A percentile compares a stretch with the other conserved stretches of the same genome.
These are phyloP conservation scores for Oscheius sp. DNA, from an alignment of 2,888 invertebrate genomes.

Conservation along the genomic window DNA sequence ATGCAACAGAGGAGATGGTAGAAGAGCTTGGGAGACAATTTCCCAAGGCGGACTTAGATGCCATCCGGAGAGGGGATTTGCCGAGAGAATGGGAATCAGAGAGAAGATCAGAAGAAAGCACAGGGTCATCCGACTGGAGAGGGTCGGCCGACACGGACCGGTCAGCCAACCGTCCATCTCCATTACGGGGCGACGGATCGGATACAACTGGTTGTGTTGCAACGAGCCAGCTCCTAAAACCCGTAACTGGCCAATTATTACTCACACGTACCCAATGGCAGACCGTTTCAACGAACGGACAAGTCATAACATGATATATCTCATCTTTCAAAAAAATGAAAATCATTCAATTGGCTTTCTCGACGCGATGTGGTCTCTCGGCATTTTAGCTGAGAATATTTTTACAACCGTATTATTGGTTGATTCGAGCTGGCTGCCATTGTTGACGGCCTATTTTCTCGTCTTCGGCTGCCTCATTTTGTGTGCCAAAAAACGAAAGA, in stretches of 20 bases:
- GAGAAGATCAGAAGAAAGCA: background rate
- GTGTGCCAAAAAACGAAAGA: too few species aligned
- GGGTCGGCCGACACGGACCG: conserved; percentile 1
- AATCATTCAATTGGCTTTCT: too few species aligned
- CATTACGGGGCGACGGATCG: conserved; percentile 23
- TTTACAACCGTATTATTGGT: too few species aligned
- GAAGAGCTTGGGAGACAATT: conserved; percentile 17
- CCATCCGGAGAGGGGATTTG: conserved; percentile 19
- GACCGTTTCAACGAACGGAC: too few species aligned
- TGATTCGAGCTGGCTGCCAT: too few species aligned
- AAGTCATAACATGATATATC: too few species aligned
- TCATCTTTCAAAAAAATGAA: too few species aligned
- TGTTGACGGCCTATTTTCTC: too few species aligned
- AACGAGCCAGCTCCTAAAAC: background rate
- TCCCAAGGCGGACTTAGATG: conserved; percentile 24
- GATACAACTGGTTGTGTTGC: conserved; percentile 15
- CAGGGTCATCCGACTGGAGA: conserved; percentile 13
- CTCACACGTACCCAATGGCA: too few species aligned
- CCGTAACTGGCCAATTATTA: conserved; percentile 3
- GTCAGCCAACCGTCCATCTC: conserved; percentile 25
- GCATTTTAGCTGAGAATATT: too few species aligned
- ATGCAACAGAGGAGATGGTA: conserved; percentile 16
- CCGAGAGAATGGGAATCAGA: background rate
- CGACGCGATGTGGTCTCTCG: too few species aligned
- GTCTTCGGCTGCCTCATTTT: too few species aligned